Evolutionary conservation across 2,888 invertebrate genomes (phyloP).

Genomic region (Ptychoptera contaminata): DNA sequence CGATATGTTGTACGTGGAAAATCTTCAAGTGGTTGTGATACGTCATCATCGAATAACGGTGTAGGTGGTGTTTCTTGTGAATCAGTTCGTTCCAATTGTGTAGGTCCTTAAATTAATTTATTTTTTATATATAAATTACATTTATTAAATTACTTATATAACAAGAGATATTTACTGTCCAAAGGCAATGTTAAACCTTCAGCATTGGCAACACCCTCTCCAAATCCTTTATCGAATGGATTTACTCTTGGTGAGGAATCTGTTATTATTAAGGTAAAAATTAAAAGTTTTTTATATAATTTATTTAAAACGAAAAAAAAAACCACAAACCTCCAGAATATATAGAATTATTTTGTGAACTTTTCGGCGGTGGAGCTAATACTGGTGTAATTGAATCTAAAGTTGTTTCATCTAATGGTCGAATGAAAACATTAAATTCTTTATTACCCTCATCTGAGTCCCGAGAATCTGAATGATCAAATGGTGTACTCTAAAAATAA

Average conservation of each 20-base stretch:
- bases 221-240: constrained; percentile 52
- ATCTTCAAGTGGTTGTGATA: constrained; percentile 78
- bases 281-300: constrained; percentile 30
- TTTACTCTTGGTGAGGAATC: constrained; percentile 55
- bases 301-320: neutral
- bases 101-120: constrained; percentile 19
- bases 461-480: constrained; percentile 41
- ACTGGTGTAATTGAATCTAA: constrained; percentile 45
- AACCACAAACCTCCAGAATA: constrained; percentile 14
- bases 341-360: constrained; percentile 16
- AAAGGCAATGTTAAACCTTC: constrained; percentile 14
- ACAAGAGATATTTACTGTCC: too few species aligned
- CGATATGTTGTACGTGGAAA: constrained; percentile 65
- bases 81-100: constrained; percentile 34
- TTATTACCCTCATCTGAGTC: constrained; percentile 59
- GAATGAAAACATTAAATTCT: constrained; percentile 66
- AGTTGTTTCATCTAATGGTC: constrained; percentile 33
- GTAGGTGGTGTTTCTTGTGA: constrained; percentile 79
- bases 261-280: constrained; percentile 30
- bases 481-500: constrained; percentile 22
- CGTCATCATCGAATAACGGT: constrained; percentile 85
- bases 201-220: constrained; percentile 19
- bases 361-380: constrained; percentile 47
- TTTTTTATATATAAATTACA: too few species aligned
- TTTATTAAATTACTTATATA: too few species aligned